phyloP scores from a whole-genome alignment of 2,888 invertebrate genomes.

The Nemurella pictetii region DNA sequence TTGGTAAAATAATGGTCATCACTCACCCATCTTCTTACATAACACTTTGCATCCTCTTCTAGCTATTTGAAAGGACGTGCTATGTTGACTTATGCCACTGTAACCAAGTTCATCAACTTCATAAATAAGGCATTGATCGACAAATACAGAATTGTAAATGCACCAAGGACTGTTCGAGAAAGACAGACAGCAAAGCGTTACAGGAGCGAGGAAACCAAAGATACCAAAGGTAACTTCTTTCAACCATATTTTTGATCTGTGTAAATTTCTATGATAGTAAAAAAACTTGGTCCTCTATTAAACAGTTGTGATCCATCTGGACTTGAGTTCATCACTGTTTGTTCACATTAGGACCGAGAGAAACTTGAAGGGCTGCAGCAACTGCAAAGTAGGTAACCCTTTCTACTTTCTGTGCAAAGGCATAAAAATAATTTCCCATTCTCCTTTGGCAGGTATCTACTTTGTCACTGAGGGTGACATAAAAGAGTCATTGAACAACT shows the following conservation, averaged over 20 bases:
- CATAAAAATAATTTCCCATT: background rate
- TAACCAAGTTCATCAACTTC: constrained; percentile 16
- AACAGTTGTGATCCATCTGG: no score
- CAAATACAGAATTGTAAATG: constrained; percentile 18
- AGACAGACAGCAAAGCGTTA: background rate
- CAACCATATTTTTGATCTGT: no score
- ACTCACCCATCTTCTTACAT: background rate
- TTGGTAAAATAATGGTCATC: no score
- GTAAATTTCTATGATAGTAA: no score
- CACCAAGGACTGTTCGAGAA: background rate
- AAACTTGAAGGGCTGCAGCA: no score
- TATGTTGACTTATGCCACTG: constrained; percentile 14
- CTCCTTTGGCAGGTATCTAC: constrained; percentile 27
- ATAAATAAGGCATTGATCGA: constrained; percentile 20
- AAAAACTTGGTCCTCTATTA: no score
- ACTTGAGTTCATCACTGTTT: no score
- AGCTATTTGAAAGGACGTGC: constrained; percentile 29
- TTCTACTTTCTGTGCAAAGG: no score
- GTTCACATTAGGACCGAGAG: no score
- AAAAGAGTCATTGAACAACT: background rate
- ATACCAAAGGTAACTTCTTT: constrained; percentile 33
- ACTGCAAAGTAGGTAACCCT: no score
- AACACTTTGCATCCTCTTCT: background rate
- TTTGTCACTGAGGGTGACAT: constrained; percentile 28
- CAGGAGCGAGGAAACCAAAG: constrained; percentile 28